Evolutionary conservation across 2,888 invertebrate genomes (phyloP), one percentile per base, ranked within the genome.

Genomic region (Erebia epiphron): DNA sequence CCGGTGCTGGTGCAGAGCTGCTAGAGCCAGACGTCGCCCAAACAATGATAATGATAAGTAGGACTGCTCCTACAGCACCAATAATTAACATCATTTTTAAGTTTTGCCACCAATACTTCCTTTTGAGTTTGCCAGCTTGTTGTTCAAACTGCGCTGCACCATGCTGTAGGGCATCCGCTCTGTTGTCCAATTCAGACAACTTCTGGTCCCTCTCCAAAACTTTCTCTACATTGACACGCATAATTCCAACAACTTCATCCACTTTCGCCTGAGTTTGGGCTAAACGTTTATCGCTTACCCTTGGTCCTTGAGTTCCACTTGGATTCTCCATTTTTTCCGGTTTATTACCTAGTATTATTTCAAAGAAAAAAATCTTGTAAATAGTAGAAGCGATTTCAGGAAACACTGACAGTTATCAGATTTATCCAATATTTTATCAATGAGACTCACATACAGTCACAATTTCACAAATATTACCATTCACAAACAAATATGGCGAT

Each of bases 41-140:
- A 75, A 97, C 96, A 89, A 97, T 95, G 84, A 98, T 97, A 83
- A 98, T 96, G 88, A 97, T 96, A 90, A 98, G 94, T 86, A 98
- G 91, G 78, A 97, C 95, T 79, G 95, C 95, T 77, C 96, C 97
- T 86, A 98, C 97, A 80, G 96, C 96, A 82, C 97, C 97, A 94
- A 98, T 96, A 79, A 98, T 97, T 85, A 98, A 96, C 97, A 97
- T 98, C 97, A 98, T 98, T 95, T 99, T 99, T 90, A 98, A 94
- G 93, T 99, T 99, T 93, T 98, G 98, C 96, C 98, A 97, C 98
- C 98, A 99, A 88, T 98, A 98, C 93, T 99, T 99, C 86, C 98
- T 95, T 93, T 99, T 99, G 79, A 99, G 95, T 94, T 98, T 98
- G 75, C 98, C 98, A 78, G 99, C 98, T 87, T 98, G 98, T 82